These are phyloP conservation scores for Bilobella aurantiaca DNA, from an alignment of 1,140 invertebrate genomes.

Conservation along the genomic window DNA sequence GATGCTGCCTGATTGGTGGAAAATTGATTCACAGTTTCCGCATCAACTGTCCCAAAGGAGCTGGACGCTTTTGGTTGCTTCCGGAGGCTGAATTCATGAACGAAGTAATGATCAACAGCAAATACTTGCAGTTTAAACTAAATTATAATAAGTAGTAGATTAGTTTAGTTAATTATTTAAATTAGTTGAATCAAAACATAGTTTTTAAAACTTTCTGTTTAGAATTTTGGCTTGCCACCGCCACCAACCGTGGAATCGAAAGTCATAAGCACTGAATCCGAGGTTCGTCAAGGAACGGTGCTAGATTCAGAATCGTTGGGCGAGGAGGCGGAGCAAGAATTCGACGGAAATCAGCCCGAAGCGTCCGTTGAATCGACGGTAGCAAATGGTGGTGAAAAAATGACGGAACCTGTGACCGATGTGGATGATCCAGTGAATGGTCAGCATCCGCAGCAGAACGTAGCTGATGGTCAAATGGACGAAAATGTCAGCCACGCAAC, in stretches of 20 bases:
- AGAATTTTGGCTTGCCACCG: background rate
- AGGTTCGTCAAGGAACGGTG: background rate
- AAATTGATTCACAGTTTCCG: conserved; percentile 12
- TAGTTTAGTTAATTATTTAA: no score
- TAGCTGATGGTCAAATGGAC: background rate
- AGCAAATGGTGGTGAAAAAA: no score
- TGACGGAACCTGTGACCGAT: no score
- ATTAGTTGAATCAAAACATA: background rate
- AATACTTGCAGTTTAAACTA: background rate
- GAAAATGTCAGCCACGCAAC: background rate
- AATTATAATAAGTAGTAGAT: no score
- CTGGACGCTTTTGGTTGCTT: conserved; percentile 28
- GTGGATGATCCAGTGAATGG: no score
- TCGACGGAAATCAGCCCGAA: no score
- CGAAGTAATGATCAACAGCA: conserved; percentile 2
- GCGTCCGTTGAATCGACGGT: no score
- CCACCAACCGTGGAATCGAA: background rate
- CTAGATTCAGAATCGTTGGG: no score
- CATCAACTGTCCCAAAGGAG: conserved; percentile 17
- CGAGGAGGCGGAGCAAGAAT: no score
- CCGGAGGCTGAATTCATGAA: conserved; percentile 26
- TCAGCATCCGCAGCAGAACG: background rate
- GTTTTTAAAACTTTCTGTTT: background rate
- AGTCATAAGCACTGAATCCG: background rate
- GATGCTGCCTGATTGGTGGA: conserved; percentile 19